Evolutionary conservation across 2,888 invertebrate genomes (phyloP), one percentile per base, ranked within the genome.

Genomic region (Acleris holmiana): DNA sequence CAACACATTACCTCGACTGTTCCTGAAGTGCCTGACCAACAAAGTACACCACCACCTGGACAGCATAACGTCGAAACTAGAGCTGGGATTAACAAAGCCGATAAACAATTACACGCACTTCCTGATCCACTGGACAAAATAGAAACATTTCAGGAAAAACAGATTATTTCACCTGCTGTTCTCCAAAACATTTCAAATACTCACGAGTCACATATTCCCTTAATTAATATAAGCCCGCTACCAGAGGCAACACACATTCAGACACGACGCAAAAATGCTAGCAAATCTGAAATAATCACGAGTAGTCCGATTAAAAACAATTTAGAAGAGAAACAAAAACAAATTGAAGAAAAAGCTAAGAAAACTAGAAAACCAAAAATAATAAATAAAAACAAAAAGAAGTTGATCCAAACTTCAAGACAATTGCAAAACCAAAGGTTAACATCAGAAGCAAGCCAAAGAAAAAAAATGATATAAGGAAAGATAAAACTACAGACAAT

Each of bases 321-420:
- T 25, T 57, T 57, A 57, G 47, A 57, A 57, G 57, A 29, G n/a
- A 57, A 57, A 57, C 57, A 57, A 57, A 48, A 48, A 57, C n/a
- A 53, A 53, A 53, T 35, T 53, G 53, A 29, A 35, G n/a, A 35
- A 54, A n/a, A n/a, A n/a, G n/a, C n/a, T n/a, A n/a, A n/a, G n/a
- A n/a, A n/a, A n/a, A n/a, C n/a, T n/a, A n/a, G n/a, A n/a, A n/a
- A n/a, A n/a, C n/a, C n/a, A n/a, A n/a, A n/a, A n/a, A n/a, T n/a
- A n/a, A n/a, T n/a, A n/a, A n/a, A n/a, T n/a, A n/a, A n/a, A n/a
- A n/a, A n/a, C n/a, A n/a, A n/a, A n/a, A n/a, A n/a, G n/a, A n/a
- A n/a, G n/a, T n/a, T n/a, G n/a, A n/a, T n/a, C n/a, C n/a, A n/a
- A n/a, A n/a, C n/a, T n/a, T n/a, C n/a, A n/a, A n/a, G n/a, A n/a